Percentiles rank a stretch among this genome's conserved stretches.
These are phyloP conservation scores for Calycopis cecrops DNA, from an alignment of 1,140 invertebrate species.

Conservation along the genomic window DNA sequence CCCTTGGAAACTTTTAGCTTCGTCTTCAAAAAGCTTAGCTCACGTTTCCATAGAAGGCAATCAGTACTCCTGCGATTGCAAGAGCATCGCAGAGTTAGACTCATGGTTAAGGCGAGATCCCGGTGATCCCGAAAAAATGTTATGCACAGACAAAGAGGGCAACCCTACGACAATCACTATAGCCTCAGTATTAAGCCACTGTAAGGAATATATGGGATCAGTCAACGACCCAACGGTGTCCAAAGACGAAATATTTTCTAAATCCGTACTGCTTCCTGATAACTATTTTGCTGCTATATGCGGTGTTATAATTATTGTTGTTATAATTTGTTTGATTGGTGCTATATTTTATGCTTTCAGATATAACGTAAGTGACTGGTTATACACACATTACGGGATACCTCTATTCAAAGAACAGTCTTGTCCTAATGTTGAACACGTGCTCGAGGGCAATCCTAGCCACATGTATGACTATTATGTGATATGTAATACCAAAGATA, in stretches of 20 bases:
- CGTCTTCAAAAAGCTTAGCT: conserved; percentile 74
- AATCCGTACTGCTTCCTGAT: conserved; percentile 67
- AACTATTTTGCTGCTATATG: conserved; percentile 84
- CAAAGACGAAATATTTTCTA: conserved; percentile 76
- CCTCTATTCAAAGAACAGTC: conserved; percentile 80
- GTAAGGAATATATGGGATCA: conserved; percentile 78
- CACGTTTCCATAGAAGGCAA: conserved; percentile 81
- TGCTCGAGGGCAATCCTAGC: conserved; percentile 79
- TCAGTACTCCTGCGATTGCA: conserved; percentile 84
- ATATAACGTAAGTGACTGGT: conserved; percentile 84
- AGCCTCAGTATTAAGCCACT: conserved; percentile 77
- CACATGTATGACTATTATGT: conserved; percentile 91
- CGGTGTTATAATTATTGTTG: conserved; percentile 83
- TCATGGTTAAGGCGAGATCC: conserved; percentile 79
- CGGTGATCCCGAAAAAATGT: conserved; percentile 77
- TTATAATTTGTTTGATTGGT: conserved; percentile 80
- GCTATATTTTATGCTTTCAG: conserved; percentile 85
- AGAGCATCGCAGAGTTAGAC: conserved; percentile 78
- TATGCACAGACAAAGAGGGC: conserved; percentile 73
- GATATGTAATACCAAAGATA: conserved; percentile 90
- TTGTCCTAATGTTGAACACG: conserved; percentile 68
- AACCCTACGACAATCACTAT: conserved; percentile 75
- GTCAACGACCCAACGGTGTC: conserved; percentile 78
- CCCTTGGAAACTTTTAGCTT: conserved; percentile 80
- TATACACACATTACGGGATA: conserved; percentile 83